Evolutionary conservation across 37 sponge, comb jelly and placozoan genomes (phyloP), one percentile per base, ranked within the genome.

Genomic region (Ephydatia muelleri): DNA sequence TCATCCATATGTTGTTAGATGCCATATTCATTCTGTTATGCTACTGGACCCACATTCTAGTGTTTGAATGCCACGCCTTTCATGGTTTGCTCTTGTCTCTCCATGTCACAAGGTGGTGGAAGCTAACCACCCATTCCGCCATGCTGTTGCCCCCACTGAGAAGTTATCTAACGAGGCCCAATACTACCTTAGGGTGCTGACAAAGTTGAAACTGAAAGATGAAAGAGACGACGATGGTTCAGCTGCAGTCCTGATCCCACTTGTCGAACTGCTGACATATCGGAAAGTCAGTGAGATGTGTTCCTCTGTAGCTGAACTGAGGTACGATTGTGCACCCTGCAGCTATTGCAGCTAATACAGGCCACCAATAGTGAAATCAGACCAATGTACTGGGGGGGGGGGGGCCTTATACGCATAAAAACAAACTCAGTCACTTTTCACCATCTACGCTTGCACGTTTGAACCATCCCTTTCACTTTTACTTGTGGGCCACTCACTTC

Each of bases 91-190:
- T 34, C 67, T 12, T 66, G 66, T 68, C 12, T 84, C 38, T 27
- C 21, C 27, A 6, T 75, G 12, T 26, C 19, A 21, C 3, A 21
- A 93, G 93, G 64, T 93, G 9, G 70, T 65, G 23, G 83, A 89
- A 67, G 57, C 40, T 48, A 49, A 21, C 25, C 73, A 89, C 67
- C 94, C 94, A 64, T 84, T 85, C 33, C 57, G 29, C 22, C n/a
- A 78, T 0, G 66, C 85, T 2, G 79, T 81, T 14, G 49, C 90
- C n/a, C 32, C 65, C 19, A 73, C 40, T 12, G 57, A 87, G 38
- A 88, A 76, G 72, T 79, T 93, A 33, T 67, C 65, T 21, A 27
- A 30, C 2, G 93, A 93, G 76, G 83, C 76, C 0, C 75, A 76
- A 47, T 93, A 93, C 79, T 78, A 78, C 26, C 75, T 88, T 19